These are phyloP conservation scores for Heliopora coerulea DNA, from an alignment of 92 coral and sea anemone species.

Conservation along the genomic window DNA sequence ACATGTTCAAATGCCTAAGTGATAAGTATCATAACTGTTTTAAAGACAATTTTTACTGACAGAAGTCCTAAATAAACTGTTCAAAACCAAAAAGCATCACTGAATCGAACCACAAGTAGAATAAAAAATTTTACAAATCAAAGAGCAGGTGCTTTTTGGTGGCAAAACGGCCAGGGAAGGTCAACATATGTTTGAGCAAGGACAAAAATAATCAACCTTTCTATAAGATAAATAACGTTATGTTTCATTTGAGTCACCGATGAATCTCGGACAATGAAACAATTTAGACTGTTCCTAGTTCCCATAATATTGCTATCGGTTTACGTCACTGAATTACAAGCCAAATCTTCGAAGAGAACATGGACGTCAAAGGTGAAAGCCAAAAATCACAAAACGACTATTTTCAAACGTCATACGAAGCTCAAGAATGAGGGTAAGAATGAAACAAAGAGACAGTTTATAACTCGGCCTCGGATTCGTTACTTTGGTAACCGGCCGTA, in stretches of 20 bases:
- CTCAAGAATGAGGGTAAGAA: neutral
- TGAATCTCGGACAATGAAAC: conserved; percentile 28
- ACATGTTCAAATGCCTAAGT: neutral
- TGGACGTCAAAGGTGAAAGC: neutral
- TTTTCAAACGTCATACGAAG: neutral
- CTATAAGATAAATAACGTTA: neutral
- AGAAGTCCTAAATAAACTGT: neutral
- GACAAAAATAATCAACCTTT: neutral
- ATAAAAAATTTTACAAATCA: neutral
- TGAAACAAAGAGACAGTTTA: conserved; percentile 88
- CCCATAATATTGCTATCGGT: neutral
- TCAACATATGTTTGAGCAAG: neutral
- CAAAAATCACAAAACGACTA: neutral
- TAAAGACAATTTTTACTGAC: too few species aligned
- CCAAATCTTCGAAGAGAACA: neutral
- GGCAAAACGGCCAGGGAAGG: conserved; percentile 28
- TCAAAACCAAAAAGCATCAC: neutral
- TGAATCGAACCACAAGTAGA: conserved; percentile 7
- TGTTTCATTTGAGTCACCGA: conserved; percentile 1
- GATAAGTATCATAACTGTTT: too few species aligned
- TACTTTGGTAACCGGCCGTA: conserved; percentile 65
- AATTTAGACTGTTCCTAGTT: neutral
- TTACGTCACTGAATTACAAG: neutral
- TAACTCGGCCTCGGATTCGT: conserved; percentile 64
- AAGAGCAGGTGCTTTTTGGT: conserved; percentile 34